Conservation (phyloP, 2,797 vertebrate species). For the Sebastes glaucus region DNA sequence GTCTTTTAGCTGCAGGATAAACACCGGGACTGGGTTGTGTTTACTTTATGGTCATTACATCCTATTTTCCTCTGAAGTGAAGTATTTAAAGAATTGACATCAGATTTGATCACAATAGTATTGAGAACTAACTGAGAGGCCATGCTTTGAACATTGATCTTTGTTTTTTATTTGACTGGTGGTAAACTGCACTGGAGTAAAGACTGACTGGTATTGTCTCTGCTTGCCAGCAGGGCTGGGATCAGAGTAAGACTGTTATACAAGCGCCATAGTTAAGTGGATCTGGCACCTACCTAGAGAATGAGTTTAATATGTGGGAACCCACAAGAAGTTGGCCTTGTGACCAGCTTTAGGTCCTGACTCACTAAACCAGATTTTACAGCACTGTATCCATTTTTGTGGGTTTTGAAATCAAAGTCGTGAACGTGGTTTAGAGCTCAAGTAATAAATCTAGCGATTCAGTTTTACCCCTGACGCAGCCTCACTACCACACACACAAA, state of each 20-base stretch:
- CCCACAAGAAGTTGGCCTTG: constrained; percentile 24
- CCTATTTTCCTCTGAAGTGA: not conserved
- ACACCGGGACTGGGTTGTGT: not conserved
- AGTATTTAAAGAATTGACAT: not conserved
- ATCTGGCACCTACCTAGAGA: constrained; percentile 37
- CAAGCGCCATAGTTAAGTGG: constrained; percentile 47
- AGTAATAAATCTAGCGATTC: not conserved
- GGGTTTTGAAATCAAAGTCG: constrained; percentile 33
- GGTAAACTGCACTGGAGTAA: constrained; percentile 8
- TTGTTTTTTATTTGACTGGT: constrained; percentile 9
- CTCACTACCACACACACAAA: not conserved
- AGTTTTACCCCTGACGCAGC: not conserved
- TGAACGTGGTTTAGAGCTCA: constrained; percentile 9
- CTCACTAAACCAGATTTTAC: constrained; percentile 30
- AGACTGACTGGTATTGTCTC: constrained; percentile 8
- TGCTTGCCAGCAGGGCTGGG: constrained; percentile 6
- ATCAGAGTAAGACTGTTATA: constrained; percentile 53
- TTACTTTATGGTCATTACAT: not conserved
- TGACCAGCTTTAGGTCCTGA: constrained; percentile 25
- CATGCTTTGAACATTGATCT: constrained; percentile 5
- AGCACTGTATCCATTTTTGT: constrained; percentile 7
- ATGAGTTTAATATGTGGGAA: constrained; percentile 38
- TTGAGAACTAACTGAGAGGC: not conserved
- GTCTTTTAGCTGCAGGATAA: not conserved
- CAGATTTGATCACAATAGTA: not conserved